Percentiles rank a stretch among this genome's conserved stretches.
phyloP scores from a whole-genome alignment of 35 echinoderm and acorn worm genomes.

The Diadema setosum region DNA sequence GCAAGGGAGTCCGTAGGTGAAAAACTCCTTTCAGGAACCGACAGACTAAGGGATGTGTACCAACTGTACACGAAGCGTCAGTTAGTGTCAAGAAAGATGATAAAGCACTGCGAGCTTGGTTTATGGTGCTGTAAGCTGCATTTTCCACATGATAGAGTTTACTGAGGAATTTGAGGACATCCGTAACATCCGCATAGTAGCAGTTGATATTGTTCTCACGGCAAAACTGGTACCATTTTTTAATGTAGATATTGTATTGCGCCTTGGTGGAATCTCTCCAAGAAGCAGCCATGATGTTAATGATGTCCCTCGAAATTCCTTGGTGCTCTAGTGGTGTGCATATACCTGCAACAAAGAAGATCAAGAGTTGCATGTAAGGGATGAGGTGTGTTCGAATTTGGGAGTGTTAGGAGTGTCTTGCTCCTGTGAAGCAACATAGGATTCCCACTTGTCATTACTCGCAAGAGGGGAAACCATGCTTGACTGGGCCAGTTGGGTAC shows the following conservation, averaged over 20 bases:
- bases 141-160: not conserved
- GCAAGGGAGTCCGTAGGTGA: not conserved
- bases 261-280: conserved; percentile 9
- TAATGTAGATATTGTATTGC: conserved; percentile 20
- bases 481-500: conserved; percentile 51
- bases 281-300: not conserved
- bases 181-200: not conserved
- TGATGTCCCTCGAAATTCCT: not conserved
- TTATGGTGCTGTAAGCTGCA: conserved; percentile 3
- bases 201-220: not conserved
- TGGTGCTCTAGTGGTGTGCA: not conserved
- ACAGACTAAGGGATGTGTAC: not conserved
- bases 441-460: not conserved
- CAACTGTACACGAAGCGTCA: not conserved
- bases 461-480: conserved; percentile 19
- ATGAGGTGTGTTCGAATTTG: not conserved
- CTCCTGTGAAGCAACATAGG: not conserved
- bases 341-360: conserved; percentile 32
- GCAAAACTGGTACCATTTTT: conserved; percentile 35
- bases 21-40: conserved; percentile 33
- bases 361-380: conserved; percentile 6
- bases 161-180: not conserved
- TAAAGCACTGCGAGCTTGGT: conserved; percentile 26
- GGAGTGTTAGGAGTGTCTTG: not conserved
- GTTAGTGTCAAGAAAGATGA: not conserved